phyloP scores from a whole-genome alignment of 2,797 vertebrate species.

The Hydrocynus forskahlii region DNA sequence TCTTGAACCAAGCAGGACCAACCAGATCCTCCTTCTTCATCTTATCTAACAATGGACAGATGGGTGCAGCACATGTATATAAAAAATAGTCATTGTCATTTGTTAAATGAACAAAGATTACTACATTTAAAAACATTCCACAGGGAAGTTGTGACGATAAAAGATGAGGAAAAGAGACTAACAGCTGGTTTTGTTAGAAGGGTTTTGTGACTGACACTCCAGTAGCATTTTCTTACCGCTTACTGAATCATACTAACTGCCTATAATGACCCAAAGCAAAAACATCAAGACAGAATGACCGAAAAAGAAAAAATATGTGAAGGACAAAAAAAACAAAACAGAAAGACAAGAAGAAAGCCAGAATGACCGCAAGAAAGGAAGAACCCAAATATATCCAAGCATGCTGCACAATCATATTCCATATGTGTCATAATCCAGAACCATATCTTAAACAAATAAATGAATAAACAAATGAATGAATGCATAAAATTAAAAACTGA shows the following conservation, averaged over 20 bases:
- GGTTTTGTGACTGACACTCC: not conserved
- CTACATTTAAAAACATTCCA: not conserved
- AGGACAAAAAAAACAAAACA: not conserved
- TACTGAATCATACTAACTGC: not conserved
- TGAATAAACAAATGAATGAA: too few species aligned
- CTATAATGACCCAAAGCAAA: too few species aligned
- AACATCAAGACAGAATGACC: too few species aligned
- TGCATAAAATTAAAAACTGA: too few species aligned
- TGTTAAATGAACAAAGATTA: too few species aligned
- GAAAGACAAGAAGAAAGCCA: not conserved
- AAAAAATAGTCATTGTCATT: not conserved
- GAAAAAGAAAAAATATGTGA: not conserved
- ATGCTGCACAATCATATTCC: too few species aligned
- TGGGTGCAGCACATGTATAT: not conserved
- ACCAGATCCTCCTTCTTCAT: not conserved
- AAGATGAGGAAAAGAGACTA: not conserved
- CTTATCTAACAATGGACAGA: not conserved
- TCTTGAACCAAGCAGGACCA: not conserved
- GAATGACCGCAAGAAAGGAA: not conserved
- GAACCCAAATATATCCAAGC: too few species aligned
- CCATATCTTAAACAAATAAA: too few species aligned
- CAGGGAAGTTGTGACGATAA: not conserved
- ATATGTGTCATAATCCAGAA: too few species aligned
- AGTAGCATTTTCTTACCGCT: too few species aligned
- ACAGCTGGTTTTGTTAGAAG: not conserved